Conservation (phyloP, 1,140 invertebrate species). For the Halyomorpha halys region DNA sequence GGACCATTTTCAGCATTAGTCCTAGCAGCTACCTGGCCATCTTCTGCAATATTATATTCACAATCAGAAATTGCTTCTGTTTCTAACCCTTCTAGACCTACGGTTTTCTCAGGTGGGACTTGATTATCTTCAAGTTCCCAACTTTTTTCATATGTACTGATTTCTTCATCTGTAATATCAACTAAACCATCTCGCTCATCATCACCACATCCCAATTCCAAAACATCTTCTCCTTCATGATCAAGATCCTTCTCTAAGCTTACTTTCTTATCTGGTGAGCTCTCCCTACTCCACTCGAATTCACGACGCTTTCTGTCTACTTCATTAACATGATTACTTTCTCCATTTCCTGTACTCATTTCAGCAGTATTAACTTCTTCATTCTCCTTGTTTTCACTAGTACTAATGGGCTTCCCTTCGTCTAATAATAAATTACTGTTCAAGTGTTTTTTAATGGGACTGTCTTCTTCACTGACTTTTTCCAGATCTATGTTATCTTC, state of each 20-base stretch:
- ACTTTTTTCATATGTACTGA: constrained; percentile 29
- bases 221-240: constrained; percentile 20
- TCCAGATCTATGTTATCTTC: constrained; percentile 20
- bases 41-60: constrained; percentile 31
- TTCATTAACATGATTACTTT: constrained; percentile 33
- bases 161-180: constrained; percentile 32
- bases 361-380: constrained; percentile 23
- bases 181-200: constrained; percentile 30
- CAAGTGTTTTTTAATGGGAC: background rate
- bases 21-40: background rate
- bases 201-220: constrained; percentile 18
- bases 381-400: constrained; percentile 30
- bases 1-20: constrained; percentile 13
- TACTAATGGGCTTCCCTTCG: constrained; percentile 29
- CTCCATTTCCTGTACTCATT: constrained; percentile 21
- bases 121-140: constrained; percentile 25
- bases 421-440: constrained; percentile 28
- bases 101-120: constrained; percentile 4
- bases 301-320: constrained; percentile 23
- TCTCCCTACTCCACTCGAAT: background rate
- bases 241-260: constrained; percentile 12
- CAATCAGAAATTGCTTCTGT: constrained; percentile 59
- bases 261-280: background rate
- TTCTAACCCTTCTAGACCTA: constrained; percentile 48
- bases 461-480: background rate